Percentiles rank a stretch among this genome's conserved stretches.
These are phyloP conservation scores for Drosophila tripunctata DNA, from an alignment of 2,888 invertebrate genomes.

Conservation along the genomic window DNA sequence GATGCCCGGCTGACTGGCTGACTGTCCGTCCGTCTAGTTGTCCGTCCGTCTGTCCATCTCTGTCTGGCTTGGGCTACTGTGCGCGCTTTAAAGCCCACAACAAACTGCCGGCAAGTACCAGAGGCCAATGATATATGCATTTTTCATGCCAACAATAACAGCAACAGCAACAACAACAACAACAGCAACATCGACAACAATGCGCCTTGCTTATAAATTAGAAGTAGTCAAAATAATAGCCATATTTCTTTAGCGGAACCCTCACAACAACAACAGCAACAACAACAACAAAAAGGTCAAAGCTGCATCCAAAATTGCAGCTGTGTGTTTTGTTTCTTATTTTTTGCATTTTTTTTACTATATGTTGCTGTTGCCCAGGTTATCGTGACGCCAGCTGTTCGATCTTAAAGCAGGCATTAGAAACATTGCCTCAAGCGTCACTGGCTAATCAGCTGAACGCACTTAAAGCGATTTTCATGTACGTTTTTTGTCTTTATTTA, in stretches of 20 bases:
- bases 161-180: slow-evolving; percentile 9
- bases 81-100: slow-evolving; percentile 56
- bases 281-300: slow-evolving; percentile 67
- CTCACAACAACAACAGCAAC: slow-evolving; percentile 20
- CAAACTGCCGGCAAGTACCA: slow-evolving; percentile 75
- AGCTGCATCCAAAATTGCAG: slow-evolving; percentile 64
- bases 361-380: slow-evolving; percentile 18
- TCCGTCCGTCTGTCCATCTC: not conserved
- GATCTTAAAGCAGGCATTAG: slow-evolving; percentile 44
- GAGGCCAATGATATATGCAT: slow-evolving; percentile 78
- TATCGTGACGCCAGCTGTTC: slow-evolving; percentile 63
- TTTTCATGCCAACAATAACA: slow-evolving; percentile 66
- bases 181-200: slow-evolving; percentile 28
- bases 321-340: slow-evolving; percentile 40
- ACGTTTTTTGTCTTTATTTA: not conserved
- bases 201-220: slow-evolving; percentile 74
- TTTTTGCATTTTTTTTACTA: not conserved
- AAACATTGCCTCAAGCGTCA: slow-evolving; percentile 36
- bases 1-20: slow-evolving; percentile 42
- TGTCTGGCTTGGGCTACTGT: slow-evolving; percentile 65
- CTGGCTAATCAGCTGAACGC: slow-evolving; percentile 64
- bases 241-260: slow-evolving; percentile 69
- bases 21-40: not conserved
- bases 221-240: slow-evolving; percentile 79
- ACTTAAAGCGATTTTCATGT: slow-evolving; percentile 69